These are phyloP conservation scores for Dynastes hyllus DNA, from an alignment of 2,888 invertebrate genomes.

Conservation along the genomic window DNA sequence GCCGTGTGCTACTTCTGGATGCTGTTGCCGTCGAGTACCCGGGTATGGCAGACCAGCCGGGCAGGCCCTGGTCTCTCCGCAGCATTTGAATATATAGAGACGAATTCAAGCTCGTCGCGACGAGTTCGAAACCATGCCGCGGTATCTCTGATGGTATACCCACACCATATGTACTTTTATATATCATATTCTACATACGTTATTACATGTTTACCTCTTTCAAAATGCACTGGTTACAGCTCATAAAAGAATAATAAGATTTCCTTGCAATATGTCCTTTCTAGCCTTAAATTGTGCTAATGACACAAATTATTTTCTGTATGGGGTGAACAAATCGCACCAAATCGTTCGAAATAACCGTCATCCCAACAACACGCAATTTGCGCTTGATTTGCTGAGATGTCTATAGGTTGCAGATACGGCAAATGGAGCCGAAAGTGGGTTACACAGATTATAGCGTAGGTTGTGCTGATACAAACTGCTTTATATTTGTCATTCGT, in stretches of 20 bases:
- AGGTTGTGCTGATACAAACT: conserved; percentile 7
- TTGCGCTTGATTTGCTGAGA: conserved; percentile 5
- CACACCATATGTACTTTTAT: background rate
- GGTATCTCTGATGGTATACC: background rate
- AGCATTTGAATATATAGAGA: background rate
- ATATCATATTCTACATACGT: too few species aligned
- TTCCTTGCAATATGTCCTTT: too few species aligned
- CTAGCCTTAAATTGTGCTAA: too few species aligned
- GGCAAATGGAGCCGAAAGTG: background rate
- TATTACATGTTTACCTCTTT: too few species aligned
- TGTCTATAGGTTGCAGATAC: background rate
- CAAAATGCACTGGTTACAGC: too few species aligned
- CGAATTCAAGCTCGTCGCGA: background rate
- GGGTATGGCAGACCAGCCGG: background rate
- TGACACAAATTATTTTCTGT: too few species aligned
- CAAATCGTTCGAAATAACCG: too few species aligned
- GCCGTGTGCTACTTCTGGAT: conserved; percentile 67
- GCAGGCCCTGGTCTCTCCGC: too few species aligned
- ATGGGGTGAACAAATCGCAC: too few species aligned
- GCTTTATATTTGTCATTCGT: background rate
- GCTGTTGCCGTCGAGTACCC: conserved; percentile 36
- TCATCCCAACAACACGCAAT: background rate
- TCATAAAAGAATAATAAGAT: too few species aligned
- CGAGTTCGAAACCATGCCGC: background rate
- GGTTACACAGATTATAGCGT: background rate